phyloP scores from a whole-genome alignment of 2,113 vertebrate species.

The Petrocephalus microphthalmus region DNA sequence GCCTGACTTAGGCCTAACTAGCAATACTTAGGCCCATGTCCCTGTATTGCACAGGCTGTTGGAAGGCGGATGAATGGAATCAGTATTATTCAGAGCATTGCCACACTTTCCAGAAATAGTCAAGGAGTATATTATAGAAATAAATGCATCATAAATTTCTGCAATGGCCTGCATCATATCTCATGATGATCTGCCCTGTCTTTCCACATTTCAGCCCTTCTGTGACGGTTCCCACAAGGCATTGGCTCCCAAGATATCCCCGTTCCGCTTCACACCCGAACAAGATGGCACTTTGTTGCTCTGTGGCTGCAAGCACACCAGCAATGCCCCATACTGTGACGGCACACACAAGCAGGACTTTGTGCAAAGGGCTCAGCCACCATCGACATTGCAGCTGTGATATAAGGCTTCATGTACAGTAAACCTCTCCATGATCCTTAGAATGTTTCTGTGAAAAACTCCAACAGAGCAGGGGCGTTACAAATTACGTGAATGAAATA shows the following conservation, averaged over 20 bases:
- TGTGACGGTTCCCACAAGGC: constrained; percentile 73
- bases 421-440: neutral
- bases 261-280: constrained; percentile 64
- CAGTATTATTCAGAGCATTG: neutral
- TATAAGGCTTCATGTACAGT: neutral
- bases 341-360: constrained; percentile 65
- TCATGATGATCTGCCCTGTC: neutral
- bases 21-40: too few relatives aligned
- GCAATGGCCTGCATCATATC: neutral
- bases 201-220: constrained; percentile 64
- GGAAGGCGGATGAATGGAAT: neutral
- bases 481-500: too few relatives aligned
- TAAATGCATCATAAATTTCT: neutral
- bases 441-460: neutral
- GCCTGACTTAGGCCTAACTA: too few relatives aligned
- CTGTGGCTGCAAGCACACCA: constrained; percentile 76
- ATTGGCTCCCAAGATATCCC: constrained; percentile 51
- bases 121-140: neutral
- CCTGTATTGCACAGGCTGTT: neutral
- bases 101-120: neutral
- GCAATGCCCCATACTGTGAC: constrained; percentile 68
- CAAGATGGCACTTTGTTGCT: constrained; percentile 51
- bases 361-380: constrained; percentile 28
- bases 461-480: too few relatives aligned
- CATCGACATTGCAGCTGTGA: neutral